These are phyloP conservation scores for Clamator glandarius DNA, from an alignment of 2,797 vertebrate species.

Conservation along the genomic window DNA sequence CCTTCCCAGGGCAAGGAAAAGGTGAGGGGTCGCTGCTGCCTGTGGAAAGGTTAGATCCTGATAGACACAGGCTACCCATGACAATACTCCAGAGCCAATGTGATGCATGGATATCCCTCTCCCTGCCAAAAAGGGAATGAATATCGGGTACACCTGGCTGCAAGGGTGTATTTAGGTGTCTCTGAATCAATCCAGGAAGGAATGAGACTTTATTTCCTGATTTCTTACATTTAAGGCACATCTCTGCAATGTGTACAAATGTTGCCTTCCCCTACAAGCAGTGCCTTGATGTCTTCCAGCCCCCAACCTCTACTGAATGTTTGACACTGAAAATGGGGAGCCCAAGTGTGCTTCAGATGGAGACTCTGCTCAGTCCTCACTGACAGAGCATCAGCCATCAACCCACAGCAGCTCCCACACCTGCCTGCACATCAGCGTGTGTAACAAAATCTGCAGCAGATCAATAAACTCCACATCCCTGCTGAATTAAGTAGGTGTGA, in stretches of 20 bases:
- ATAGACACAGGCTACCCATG: not conserved
- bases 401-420: not conserved
- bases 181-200: not conserved
- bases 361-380: not conserved
- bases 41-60: not conserved
- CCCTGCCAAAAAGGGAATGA: not conserved
- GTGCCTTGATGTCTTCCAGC: not conserved
- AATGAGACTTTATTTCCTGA: not conserved
- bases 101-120: accelerated
- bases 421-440: accelerated
- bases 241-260: not conserved
- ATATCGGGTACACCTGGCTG: not conserved
- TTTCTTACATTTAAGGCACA: not conserved
- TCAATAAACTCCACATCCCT: not conserved
- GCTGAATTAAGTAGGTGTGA: slow-evolving; percentile 11
- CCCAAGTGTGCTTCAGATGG: not conserved
- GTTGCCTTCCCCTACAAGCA: not conserved
- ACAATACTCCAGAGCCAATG: not conserved
- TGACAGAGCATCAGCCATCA: not conserved
- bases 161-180: not conserved
- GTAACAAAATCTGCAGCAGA: not conserved
- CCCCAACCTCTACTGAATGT: accelerated
- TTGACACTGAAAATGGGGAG: not conserved
- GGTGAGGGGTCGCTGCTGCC: not conserved
- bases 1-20: not conserved